Percentiles rank a stretch among this genome's conserved stretches.
phyloP scores from a whole-genome alignment of 2,888 invertebrate species.

The Steinernema carpocapsae region DNA sequence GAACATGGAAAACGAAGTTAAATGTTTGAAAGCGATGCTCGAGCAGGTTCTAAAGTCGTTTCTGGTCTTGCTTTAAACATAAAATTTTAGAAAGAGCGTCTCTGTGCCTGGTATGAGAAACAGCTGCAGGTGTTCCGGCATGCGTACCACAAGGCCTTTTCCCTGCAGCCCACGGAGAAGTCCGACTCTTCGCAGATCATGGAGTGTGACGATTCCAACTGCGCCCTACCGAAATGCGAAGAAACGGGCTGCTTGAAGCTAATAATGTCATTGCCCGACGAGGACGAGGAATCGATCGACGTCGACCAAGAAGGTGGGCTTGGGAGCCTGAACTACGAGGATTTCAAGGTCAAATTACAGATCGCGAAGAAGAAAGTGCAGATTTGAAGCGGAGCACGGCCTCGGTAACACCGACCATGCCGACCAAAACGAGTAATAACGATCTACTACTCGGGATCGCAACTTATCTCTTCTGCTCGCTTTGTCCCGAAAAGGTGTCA shows the following conservation, averaged over 20 bases:
- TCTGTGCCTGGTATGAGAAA: neutral
- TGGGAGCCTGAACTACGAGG: too few relatives aligned
- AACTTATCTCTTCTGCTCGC: slow-evolving; percentile 54
- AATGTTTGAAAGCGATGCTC: neutral
- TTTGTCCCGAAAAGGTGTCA: slow-evolving; percentile 56
- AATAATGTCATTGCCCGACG: neutral
- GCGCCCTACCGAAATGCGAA: slow-evolving; percentile 12
- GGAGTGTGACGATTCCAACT: slow-evolving; percentile 8
- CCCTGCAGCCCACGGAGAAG: neutral
- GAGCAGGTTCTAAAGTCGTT: slow-evolving; percentile 9
- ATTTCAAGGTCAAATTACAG: neutral
- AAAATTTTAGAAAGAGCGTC: neutral
- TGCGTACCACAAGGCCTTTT: neutral
- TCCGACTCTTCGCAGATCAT: neutral
- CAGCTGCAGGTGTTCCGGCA: neutral
- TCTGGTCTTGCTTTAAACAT: neutral
- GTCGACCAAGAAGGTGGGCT: neutral
- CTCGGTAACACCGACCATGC: neutral
- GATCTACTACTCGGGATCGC: slow-evolving; percentile 55
- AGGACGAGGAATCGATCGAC: neutral
- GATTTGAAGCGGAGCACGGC: neutral
- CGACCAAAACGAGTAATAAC: slow-evolving; percentile 26
- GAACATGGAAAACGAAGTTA: neutral
- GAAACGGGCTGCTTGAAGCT: neutral
- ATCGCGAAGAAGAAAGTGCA: neutral